Evolutionary conservation across 2,888 invertebrate genomes (phyloP).

Genomic region (Scelioninae gen. 2): DNA sequence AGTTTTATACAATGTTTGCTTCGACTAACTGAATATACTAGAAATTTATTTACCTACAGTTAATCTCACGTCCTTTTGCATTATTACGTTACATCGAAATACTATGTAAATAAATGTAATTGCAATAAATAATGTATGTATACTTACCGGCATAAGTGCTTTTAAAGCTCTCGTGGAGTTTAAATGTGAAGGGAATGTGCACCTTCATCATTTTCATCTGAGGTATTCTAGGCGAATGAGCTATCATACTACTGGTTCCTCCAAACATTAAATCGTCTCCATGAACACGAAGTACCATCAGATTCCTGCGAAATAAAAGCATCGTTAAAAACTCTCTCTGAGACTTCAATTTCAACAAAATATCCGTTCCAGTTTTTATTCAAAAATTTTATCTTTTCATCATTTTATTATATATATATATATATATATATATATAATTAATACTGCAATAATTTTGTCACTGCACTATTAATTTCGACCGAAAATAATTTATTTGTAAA

Average conservation of each 20-base stretch:
- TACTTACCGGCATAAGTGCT: slow-evolving; percentile 83
- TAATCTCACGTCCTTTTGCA: not conserved
- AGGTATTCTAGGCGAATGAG: slow-evolving; percentile 80
- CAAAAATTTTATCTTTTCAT: too few species aligned
- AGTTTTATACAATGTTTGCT: too few species aligned
- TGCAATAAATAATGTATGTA: slow-evolving; percentile 1
- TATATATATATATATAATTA: too few species aligned
- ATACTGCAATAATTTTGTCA: too few species aligned
- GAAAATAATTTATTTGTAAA: too few species aligned
- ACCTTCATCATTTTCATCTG: slow-evolving; percentile 90
- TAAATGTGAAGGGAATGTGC: slow-evolving; percentile 89
- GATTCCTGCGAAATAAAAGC: slow-evolving; percentile 78
- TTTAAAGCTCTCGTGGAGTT: slow-evolving; percentile 83
- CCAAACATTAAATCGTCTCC: slow-evolving; percentile 81
- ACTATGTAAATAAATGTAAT: not conserved
- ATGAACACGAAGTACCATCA: slow-evolving; percentile 85
- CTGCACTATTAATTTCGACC: too few species aligned
- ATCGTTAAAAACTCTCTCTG: not conserved
- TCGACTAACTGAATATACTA: too few species aligned
- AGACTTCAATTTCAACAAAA: not conserved
- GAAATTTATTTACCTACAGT: too few species aligned
- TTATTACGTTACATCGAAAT: not conserved
- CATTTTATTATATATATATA: too few species aligned
- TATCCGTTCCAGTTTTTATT: too few species aligned
- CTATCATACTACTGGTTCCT: slow-evolving; percentile 76